These are phyloP conservation scores for Tautogolabrus adspersus DNA, from an alignment of 2,113 vertebrate genomes.

Conservation along the genomic window DNA sequence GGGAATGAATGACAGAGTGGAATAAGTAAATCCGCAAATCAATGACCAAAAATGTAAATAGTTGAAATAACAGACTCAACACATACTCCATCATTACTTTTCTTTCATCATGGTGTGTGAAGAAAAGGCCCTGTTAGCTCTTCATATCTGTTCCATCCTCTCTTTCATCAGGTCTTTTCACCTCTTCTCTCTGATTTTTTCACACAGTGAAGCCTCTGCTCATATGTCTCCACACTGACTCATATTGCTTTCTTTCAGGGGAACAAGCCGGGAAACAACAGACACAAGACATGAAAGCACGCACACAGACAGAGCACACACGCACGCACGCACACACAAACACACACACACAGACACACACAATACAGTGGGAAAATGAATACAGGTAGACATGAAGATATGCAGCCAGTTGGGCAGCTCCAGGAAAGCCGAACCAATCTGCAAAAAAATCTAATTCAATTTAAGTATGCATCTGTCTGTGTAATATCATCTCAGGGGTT, in stretches of 20 bases:
- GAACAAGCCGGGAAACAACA: background rate
- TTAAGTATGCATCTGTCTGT: background rate
- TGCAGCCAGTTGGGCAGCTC: background rate
- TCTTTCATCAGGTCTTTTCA: slow-evolving; percentile 34
- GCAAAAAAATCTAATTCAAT: slow-evolving; percentile 4
- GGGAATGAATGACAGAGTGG: no score
- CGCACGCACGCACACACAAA: no score
- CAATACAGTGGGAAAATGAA: background rate
- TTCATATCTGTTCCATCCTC: background rate
- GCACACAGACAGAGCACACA: background rate
- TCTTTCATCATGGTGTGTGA: no score
- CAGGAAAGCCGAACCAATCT: background rate
- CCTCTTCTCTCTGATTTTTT: slow-evolving; percentile 14
- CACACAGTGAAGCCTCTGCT: background rate
- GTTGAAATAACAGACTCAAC: background rate
- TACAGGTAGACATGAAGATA: background rate
- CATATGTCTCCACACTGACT: background rate
- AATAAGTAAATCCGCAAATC: no score
- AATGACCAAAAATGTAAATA: background rate
- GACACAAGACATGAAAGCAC: background rate
- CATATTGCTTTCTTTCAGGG: background rate
- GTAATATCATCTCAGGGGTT: background rate
- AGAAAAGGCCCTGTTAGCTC: background rate
- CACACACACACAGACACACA: background rate
- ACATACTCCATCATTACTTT: background rate